A percentile compares a stretch with the other conserved stretches of the same genome.
Conservation (phyloP, 2,888 invertebrate species). For the Tholera decimalis region DNA sequence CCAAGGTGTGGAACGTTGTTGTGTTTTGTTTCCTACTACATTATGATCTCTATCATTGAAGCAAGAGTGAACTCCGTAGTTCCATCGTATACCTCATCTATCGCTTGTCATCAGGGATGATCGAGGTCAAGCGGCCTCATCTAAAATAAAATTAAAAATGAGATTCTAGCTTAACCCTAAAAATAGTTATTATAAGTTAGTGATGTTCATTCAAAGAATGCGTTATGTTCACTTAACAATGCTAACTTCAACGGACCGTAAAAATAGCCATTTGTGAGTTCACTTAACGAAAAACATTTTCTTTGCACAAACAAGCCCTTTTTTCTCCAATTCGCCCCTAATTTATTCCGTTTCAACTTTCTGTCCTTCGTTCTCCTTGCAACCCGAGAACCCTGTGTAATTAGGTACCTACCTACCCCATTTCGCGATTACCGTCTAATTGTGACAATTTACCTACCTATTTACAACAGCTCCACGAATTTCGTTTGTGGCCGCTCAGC, state of each 20-base stretch:
- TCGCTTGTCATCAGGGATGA: background rate
- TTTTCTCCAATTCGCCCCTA: slow-evolving; percentile 27
- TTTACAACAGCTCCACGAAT: slow-evolving; percentile 1
- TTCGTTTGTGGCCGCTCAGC: slow-evolving; percentile 38
- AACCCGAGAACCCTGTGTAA: slow-evolving; percentile 42
- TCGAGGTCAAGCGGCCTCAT: background rate
- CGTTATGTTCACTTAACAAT: slow-evolving; percentile 16
- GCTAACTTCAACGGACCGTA: slow-evolving; percentile 22
- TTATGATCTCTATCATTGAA: too few species aligned
- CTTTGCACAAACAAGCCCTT: slow-evolving; percentile 11
- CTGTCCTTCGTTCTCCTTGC: slow-evolving; percentile 28
- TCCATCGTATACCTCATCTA: too few species aligned
- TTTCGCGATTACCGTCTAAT: slow-evolving; percentile 44
- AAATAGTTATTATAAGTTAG: slow-evolving; percentile 2
- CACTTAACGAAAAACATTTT: slow-evolving; percentile 40
- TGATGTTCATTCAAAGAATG: background rate
- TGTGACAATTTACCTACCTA: slow-evolving; percentile 39
- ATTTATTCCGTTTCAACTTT: slow-evolving; percentile 52
- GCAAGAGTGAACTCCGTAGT: too few species aligned
- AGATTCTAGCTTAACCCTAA: too few species aligned
- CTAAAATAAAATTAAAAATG: background rate
- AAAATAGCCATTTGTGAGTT: slow-evolving; percentile 38
- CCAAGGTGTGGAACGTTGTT: too few species aligned
- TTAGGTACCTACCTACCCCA: slow-evolving; percentile 36
- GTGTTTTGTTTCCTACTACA: too few species aligned